phyloP scores from a whole-genome alignment of 2,888 invertebrate species.

The Troides oblongomaculatus region DNA sequence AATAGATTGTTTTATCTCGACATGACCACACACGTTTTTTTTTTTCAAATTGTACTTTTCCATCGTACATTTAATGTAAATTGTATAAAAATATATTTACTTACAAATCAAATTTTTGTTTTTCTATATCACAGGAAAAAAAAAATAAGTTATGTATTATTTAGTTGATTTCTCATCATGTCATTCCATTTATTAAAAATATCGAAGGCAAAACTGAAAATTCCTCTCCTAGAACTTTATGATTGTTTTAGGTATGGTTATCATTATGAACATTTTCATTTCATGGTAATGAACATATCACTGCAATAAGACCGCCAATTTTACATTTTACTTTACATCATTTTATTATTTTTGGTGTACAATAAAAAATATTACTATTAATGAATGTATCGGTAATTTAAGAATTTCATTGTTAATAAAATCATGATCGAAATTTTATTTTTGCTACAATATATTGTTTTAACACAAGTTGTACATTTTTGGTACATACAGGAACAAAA shows the following conservation, averaged over 20 bases:
- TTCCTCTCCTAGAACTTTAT: no score
- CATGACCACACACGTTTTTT: neutral
- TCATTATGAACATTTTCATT: no score
- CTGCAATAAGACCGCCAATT: no score
- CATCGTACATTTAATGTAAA: constrained; percentile 1
- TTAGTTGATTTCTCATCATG: neutral
- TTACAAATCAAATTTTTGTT: constrained; percentile 7
- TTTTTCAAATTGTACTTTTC: neutral
- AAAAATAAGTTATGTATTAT: constrained; percentile 11
- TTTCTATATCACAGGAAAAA: constrained; percentile 13
- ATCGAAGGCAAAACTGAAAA: no score
- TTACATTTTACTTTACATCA: no score
- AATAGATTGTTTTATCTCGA: neutral
- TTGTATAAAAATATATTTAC: constrained; percentile 25
- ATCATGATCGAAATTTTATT: neutral
- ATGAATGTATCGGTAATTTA: neutral
- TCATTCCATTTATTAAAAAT: neutral
- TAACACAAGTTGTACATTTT: constrained; percentile 37
- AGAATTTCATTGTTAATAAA: neutral
- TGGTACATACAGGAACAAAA: constrained; percentile 54
- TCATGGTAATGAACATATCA: no score
- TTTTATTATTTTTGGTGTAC: no score
- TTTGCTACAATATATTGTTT: constrained; percentile 12
- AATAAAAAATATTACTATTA: neutral
- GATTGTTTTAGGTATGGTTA: no score